A percentile compares a stretch with the other conserved stretches of the same genome.
Conservation (phyloP, 2,888 invertebrate genomes). For the Mythimna pallens region DNA sequence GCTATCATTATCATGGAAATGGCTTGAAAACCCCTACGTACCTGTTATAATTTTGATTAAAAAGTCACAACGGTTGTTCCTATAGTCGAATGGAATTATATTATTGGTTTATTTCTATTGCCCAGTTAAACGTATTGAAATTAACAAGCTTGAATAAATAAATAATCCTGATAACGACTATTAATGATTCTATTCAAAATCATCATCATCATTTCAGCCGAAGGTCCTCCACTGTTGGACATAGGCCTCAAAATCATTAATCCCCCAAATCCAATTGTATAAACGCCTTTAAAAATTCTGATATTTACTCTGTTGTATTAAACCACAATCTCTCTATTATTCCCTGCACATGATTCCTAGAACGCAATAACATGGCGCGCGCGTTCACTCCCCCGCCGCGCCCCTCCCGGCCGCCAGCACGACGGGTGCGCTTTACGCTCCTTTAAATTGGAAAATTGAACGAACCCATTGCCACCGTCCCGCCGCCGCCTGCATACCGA, state of each 20-base stretch:
- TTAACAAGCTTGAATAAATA: too few relatives aligned
- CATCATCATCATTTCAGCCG: too few relatives aligned
- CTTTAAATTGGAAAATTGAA: constrained; percentile 68
- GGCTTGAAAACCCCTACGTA: too few relatives aligned
- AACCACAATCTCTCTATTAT: not conserved
- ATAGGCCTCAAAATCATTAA: too few relatives aligned
- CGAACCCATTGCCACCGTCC: constrained; percentile 50
- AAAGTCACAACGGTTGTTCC: not conserved
- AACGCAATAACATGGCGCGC: constrained; percentile 32
- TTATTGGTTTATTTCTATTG: not conserved
- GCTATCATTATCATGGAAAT: not conserved
- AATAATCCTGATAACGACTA: too few relatives aligned
- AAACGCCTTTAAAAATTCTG: too few relatives aligned
- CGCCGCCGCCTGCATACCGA: constrained; percentile 46
- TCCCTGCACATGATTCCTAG: constrained; percentile 16
- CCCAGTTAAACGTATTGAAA: too few relatives aligned
- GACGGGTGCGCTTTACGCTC: constrained; percentile 59
- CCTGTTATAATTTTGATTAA: not conserved
- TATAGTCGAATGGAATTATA: too few relatives aligned
- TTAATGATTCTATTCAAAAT: too few relatives aligned
- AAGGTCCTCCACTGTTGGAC: too few relatives aligned
- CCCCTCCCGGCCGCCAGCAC: not conserved
- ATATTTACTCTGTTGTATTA: not conserved
- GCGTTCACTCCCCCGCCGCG: constrained; percentile 3
- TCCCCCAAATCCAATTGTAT: not conserved